Conservation (phyloP, 2,888 invertebrate genomes). For the Leptothorax acervorum region DNA sequence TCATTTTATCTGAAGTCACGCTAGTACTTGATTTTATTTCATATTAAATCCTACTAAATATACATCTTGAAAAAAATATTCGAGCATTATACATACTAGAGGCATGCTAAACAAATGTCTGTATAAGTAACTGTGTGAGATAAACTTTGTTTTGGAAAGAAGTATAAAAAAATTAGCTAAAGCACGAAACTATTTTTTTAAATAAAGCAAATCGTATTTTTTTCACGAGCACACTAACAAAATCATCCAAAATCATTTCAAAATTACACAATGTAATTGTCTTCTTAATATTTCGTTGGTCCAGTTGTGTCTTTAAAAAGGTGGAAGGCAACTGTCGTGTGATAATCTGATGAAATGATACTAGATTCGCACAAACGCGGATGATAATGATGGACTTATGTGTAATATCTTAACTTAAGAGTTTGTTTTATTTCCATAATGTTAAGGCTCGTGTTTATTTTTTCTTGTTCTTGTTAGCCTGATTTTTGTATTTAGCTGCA, state of each 20-base stretch:
- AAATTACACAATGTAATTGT: slow-evolving; percentile 15
- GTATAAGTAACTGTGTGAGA: background rate
- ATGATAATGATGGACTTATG: slow-evolving; percentile 84
- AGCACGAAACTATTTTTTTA: background rate
- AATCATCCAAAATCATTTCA: slow-evolving; percentile 23
- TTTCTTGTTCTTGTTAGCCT: slow-evolving; percentile 85
- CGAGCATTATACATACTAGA: background rate
- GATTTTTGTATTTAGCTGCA: slow-evolving; percentile 90
- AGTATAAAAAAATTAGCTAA: background rate
- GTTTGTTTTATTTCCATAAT: slow-evolving; percentile 77
- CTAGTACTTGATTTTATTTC: slow-evolving; percentile 25
- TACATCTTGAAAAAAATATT: background rate
- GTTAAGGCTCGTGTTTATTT: slow-evolving; percentile 81
- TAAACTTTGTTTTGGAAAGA: background rate
- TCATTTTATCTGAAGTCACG: background rate
- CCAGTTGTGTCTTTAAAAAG: slow-evolving; percentile 73
- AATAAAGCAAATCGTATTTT: background rate
- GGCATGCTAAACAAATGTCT: background rate
- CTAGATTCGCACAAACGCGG: slow-evolving; percentile 80
- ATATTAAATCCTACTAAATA: background rate
- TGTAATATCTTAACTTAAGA: slow-evolving; percentile 83
- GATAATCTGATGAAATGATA: slow-evolving; percentile 79
- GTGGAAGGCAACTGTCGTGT: slow-evolving; percentile 73
- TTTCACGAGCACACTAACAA: slow-evolving; percentile 39
- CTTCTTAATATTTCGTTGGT: slow-evolving; percentile 59